phyloP scores from a whole-genome alignment of 2,797 vertebrate species.

The Podarcis siculus region DNA sequence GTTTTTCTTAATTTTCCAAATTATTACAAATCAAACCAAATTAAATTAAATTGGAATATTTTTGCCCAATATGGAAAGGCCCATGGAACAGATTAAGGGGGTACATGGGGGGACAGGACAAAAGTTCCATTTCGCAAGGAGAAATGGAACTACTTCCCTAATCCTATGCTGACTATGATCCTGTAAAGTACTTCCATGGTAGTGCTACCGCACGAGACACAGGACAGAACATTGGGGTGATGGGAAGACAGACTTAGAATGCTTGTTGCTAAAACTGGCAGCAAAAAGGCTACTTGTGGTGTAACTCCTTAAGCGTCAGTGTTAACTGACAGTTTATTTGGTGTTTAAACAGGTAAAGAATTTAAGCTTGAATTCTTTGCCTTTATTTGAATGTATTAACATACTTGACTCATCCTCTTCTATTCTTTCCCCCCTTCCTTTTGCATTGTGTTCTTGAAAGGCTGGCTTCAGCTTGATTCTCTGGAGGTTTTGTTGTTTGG shows the following conservation, averaged over 20 bases:
- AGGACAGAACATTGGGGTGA: slow-evolving; percentile 54
- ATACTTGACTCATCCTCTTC: slow-evolving; percentile 65
- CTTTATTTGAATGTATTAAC: slow-evolving; percentile 70
- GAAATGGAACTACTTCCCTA: no score
- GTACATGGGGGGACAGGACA: no score
- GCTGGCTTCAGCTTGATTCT: slow-evolving; percentile 77
- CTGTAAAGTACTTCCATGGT: slow-evolving; percentile 21
- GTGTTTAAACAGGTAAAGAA: slow-evolving; percentile 70
- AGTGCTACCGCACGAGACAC: slow-evolving; percentile 21
- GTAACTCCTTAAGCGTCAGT: slow-evolving; percentile 84
- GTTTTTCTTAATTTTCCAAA: no score
- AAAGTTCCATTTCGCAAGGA: no score
- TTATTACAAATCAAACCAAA: no score
- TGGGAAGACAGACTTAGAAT: slow-evolving; percentile 61
- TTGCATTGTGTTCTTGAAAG: slow-evolving; percentile 73
- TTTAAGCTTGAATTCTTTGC: slow-evolving; percentile 75
- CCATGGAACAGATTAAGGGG: no score
- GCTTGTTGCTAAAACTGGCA: slow-evolving; percentile 51
- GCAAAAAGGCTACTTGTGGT: slow-evolving; percentile 78
- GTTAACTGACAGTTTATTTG: slow-evolving; percentile 71
- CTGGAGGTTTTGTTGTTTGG: slow-evolving; percentile 77
- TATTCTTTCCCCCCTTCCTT: slow-evolving; percentile 55
- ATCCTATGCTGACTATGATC: no score
- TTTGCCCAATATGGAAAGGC: no score
- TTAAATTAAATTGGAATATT: no score